Conservation (phyloP, 2,797 vertebrate genomes). For the Hipposideros larvatus region DNA sequence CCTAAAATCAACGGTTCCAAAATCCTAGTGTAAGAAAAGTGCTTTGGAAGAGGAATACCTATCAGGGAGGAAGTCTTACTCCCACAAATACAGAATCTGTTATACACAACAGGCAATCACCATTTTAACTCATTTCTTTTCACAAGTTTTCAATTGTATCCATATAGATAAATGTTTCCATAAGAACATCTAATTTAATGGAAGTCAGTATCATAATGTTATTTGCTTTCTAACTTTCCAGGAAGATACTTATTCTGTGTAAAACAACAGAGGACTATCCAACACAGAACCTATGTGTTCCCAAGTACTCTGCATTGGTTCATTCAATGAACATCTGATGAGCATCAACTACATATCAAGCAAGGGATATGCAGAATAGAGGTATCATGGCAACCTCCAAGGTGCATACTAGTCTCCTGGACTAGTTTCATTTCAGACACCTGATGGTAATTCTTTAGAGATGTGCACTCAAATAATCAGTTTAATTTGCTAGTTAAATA, state of each 20-base stretch:
- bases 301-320: conserved; percentile 17
- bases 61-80: not conserved
- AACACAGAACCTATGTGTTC: conserved; percentile 62
- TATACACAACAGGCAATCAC: not conserved
- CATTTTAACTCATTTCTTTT: not conserved
- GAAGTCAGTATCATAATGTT: not conserved
- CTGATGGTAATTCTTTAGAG: not conserved
- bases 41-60: not conserved
- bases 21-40: not conserved
- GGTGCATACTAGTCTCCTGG: not conserved
- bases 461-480: not conserved
- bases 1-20: not conserved
- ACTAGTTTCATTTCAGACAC: not conserved
- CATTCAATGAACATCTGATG: not conserved
- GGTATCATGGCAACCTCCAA: not conserved
- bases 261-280: conserved; percentile 15
- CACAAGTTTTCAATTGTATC: not conserved
- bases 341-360: not conserved
- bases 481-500: conserved; percentile 37
- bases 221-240: conserved; percentile 18
- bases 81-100: not conserved
- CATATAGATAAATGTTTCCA: not conserved
- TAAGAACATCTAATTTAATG: conserved; percentile 2
- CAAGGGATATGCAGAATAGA: not conserved
- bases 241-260: conserved; percentile 1